Conservation (phyloP, 1,140 invertebrate species). For the Apolygus lucorum region DNA sequence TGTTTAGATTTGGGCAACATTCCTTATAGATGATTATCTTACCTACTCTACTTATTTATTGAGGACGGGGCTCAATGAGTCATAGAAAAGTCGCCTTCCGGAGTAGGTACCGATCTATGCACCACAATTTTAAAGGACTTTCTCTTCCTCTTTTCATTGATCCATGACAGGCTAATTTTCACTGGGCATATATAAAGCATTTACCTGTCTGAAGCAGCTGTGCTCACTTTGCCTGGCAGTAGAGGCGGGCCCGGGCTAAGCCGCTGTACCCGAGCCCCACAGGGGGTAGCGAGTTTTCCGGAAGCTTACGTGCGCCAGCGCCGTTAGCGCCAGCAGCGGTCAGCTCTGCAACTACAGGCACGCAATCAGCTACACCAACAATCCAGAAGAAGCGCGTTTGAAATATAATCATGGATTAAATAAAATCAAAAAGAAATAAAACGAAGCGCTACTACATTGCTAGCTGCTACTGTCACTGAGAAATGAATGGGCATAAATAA, state of each 20-base stretch:
- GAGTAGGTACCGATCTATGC: too few species aligned
- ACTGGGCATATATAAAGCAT: too few species aligned
- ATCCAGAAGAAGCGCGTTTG: neutral
- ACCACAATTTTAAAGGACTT: too few species aligned
- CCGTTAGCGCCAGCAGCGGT: slow-evolving; percentile 52
- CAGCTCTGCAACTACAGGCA: slow-evolving; percentile 27
- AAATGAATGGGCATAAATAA: too few species aligned
- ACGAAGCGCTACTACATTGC: neutral
- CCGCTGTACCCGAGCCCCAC: slow-evolving; percentile 69
- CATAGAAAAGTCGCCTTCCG: too few species aligned
- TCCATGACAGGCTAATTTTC: too few species aligned
- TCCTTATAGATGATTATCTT: too few species aligned
- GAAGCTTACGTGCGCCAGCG: slow-evolving; percentile 47
- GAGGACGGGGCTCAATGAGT: too few species aligned
- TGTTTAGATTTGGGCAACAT: too few species aligned
- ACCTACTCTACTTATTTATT: too few species aligned
- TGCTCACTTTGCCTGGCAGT: slow-evolving; percentile 63
- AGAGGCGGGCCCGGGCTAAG: slow-evolving; percentile 56
- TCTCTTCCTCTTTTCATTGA: too few species aligned
- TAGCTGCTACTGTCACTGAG: too few species aligned
- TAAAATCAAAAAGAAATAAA: neutral
- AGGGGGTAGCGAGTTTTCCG: slow-evolving; percentile 91
- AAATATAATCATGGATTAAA: neutral
- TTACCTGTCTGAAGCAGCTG: slow-evolving; percentile 50
- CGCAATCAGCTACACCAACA: slow-evolving; percentile 19